Conservation (phyloP, 1,140 invertebrate species). For the Drosophila subobscura region DNA sequence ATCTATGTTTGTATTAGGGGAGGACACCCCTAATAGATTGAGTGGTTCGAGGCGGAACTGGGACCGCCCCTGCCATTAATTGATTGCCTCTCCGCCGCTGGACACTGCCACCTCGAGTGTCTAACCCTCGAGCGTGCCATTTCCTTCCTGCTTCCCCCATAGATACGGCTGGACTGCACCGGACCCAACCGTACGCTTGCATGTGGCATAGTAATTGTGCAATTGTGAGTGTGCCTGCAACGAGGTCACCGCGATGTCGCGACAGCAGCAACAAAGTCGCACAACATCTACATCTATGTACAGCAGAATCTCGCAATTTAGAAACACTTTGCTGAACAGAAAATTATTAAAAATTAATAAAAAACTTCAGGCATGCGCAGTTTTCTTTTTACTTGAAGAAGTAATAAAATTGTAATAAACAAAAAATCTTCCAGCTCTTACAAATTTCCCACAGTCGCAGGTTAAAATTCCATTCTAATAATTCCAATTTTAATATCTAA, state of each 20-base stretch:
- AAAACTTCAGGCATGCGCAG: too few relatives aligned
- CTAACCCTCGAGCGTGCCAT: conserved; percentile 66
- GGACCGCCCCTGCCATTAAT: conserved; percentile 22
- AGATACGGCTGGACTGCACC: conserved; percentile 59
- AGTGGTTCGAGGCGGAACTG: conserved; percentile 31
- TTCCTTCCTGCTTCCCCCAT: conserved; percentile 72
- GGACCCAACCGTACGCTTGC: conserved; percentile 1
- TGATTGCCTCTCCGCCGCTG: conserved; percentile 24
- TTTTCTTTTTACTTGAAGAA: too few relatives aligned
- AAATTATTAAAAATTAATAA: too few relatives aligned
- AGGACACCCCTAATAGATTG: background rate
- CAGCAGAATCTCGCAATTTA: too few relatives aligned
- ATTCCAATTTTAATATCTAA: too few relatives aligned
- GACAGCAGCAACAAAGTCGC: conserved; percentile 3
- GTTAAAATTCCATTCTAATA: too few relatives aligned
- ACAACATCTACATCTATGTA: conserved; percentile 20
- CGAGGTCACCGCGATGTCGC: conserved; percentile 16
- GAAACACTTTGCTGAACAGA: too few relatives aligned
- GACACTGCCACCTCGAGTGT: conserved; percentile 26
- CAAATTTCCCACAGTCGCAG: too few relatives aligned
- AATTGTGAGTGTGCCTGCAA: conserved; percentile 28
- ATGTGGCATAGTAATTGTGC: conserved; percentile 57
- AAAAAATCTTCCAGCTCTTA: too few relatives aligned
- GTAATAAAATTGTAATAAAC: too few relatives aligned
- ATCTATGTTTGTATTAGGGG: background rate